These are phyloP conservation scores for Catocala nupta DNA, from an alignment of 2,888 invertebrate genomes.

Conservation along the genomic window DNA sequence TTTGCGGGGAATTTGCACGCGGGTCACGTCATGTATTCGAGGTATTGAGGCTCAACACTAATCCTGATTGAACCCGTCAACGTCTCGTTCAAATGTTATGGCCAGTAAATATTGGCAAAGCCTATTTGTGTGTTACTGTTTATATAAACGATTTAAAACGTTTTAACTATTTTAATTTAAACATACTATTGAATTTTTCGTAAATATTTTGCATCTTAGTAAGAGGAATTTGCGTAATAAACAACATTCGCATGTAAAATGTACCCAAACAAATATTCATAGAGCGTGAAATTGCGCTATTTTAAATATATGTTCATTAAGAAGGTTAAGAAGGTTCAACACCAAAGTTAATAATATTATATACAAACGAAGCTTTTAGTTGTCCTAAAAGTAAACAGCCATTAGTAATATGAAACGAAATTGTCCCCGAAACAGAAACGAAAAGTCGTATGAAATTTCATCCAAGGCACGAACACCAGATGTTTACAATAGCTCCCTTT, in stretches of 20 bases:
- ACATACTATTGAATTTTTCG: too few species aligned
- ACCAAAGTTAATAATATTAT: constrained; percentile 5
- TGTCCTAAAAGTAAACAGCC: constrained; percentile 38
- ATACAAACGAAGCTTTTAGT: constrained; percentile 26
- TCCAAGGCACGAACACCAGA: constrained; percentile 30
- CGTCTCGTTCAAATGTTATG: constrained; percentile 19
- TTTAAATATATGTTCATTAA: background rate
- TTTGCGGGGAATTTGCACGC: constrained; percentile 37
- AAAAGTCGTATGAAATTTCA: constrained; percentile 23
- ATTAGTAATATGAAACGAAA: constrained; percentile 37
- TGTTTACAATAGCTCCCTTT: constrained; percentile 47
- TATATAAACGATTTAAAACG: background rate
- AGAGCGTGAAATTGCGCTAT: too few species aligned
- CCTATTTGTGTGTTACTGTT: background rate
- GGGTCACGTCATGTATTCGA: constrained; percentile 36
- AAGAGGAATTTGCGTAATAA: too few species aligned
- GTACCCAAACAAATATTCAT: too few species aligned
- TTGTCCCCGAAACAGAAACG: constrained; percentile 23
- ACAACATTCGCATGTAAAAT: too few species aligned
- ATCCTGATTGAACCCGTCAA: constrained; percentile 44
- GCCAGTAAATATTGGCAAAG: constrained; percentile 17
- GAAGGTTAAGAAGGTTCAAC: background rate
- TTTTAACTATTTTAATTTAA: too few species aligned
- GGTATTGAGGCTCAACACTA: constrained; percentile 35
- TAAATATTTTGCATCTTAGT: too few species aligned